Conservation (phyloP, 2,113 vertebrate genomes). For the Sarotherodon lohbergeri region DNA sequence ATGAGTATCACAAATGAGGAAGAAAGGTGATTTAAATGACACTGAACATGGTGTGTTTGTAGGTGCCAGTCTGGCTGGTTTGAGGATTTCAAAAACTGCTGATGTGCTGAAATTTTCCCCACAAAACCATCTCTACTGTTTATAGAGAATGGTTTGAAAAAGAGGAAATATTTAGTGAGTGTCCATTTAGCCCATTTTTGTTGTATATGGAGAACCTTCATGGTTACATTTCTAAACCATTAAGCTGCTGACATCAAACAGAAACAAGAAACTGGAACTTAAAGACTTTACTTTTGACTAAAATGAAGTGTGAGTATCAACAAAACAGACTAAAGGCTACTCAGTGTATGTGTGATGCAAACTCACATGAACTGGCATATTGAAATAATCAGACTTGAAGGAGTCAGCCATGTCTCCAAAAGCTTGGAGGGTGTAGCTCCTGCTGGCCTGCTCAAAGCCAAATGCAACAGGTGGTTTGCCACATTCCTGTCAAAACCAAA, state of each 20-base stretch:
- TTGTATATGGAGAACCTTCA: not conserved
- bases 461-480: conserved; percentile 94
- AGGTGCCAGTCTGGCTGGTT: not conserved
- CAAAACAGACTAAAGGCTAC: not conserved
- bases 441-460: conserved; percentile 93
- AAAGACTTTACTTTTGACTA: not conserved
- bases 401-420: conserved; percentile 99
- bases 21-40: not conserved
- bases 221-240: not conserved
- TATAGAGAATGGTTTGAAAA: not conserved
- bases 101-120: not conserved
- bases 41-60: not conserved
- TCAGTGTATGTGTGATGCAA: not conserved
- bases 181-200: not conserved
- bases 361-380: conserved; percentile 98
- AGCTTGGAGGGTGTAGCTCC: conserved; percentile 88
- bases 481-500: conserved; percentile 80
- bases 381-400: conserved; percentile 98
- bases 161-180: not conserved
- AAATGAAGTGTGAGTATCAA: not conserved
- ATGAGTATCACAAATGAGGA: not conserved
- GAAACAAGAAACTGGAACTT: not conserved
- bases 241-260: not conserved
- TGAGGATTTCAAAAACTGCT: not conserved
- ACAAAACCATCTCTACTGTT: not conserved